phyloP scores from a whole-genome alignment of 2,113 vertebrate genomes.

The Saccopteryx leptura region DNA sequence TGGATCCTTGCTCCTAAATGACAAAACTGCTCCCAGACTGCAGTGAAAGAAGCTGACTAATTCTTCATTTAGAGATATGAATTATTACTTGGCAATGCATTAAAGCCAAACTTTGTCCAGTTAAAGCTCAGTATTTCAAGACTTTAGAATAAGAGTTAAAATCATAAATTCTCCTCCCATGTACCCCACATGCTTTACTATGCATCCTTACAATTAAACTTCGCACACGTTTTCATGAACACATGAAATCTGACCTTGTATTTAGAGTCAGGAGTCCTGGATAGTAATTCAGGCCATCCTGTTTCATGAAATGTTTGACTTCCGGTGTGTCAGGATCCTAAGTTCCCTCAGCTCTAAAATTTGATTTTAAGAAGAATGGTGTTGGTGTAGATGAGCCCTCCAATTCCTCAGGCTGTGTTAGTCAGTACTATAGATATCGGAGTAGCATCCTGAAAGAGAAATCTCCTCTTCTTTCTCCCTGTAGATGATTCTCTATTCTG shows the following conservation, averaged over 20 bases:
- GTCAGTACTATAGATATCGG: background rate
- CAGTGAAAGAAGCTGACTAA: conserved; percentile 73
- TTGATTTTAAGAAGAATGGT: background rate
- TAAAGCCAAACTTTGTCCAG: conserved; percentile 11
- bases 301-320: background rate
- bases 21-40: conserved; percentile 69
- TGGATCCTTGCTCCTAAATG: conserved; percentile 64
- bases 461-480: background rate
- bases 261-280: background rate
- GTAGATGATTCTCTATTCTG: background rate
- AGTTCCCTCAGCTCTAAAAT: background rate
- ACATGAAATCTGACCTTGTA: background rate
- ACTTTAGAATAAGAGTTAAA: background rate
- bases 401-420: background rate
- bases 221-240: background rate
- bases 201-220: background rate
- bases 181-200: background rate
- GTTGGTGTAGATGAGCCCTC: background rate
- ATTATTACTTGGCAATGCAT: conserved; percentile 67
- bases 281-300: background rate
- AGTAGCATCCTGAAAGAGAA: background rate
- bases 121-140: background rate
- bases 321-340: background rate
- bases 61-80: conserved; percentile 68
- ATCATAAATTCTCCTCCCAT: background rate